A percentile compares a stretch with the other conserved stretches of the same genome.
Conservation (phyloP, 2,113 vertebrate genomes). For the Chrysochloris asiatica region DNA sequence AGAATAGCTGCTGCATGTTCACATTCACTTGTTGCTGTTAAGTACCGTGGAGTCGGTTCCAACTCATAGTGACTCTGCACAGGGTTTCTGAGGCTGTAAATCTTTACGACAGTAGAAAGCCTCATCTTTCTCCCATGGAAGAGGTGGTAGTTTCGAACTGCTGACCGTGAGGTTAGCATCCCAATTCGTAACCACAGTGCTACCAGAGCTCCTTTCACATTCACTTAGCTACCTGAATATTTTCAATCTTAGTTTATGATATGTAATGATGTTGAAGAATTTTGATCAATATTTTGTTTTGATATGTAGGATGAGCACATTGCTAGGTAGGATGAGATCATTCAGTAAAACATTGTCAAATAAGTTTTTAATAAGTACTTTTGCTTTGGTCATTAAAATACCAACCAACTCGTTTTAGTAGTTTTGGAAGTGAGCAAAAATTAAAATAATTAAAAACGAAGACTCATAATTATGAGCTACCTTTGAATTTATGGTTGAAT, state of each 20-base stretch:
- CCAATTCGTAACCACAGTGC: too few species aligned
- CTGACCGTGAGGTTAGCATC: too few species aligned
- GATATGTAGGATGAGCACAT: neutral
- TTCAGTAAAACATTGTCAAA: neutral
- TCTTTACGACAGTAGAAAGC: too few species aligned
- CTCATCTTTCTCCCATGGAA: too few species aligned
- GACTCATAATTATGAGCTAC: neutral
- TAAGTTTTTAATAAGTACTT: slow-evolving; percentile 5
- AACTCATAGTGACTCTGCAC: too few species aligned
- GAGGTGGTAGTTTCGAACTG: too few species aligned
- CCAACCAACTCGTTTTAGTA: neutral
- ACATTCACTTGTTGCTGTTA: too few species aligned
- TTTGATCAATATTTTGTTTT: too few species aligned
- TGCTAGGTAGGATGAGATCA: neutral
- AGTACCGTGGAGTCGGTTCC: too few species aligned
- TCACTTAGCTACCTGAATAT: neutral
- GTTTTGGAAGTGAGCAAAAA: neutral
- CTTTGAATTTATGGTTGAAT: neutral
- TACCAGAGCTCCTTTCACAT: too few species aligned
- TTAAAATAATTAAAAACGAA: slow-evolving; percentile 19
- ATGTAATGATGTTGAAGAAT: neutral
- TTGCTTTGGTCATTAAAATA: neutral
- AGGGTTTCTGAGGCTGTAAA: too few species aligned
- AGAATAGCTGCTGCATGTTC: neutral
- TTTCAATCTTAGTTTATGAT: neutral